Evolutionary conservation across 64 coral and sea anemone species (phyloP), one percentile per base, ranked within the genome.

Genomic region (Porites australiensis): DNA sequence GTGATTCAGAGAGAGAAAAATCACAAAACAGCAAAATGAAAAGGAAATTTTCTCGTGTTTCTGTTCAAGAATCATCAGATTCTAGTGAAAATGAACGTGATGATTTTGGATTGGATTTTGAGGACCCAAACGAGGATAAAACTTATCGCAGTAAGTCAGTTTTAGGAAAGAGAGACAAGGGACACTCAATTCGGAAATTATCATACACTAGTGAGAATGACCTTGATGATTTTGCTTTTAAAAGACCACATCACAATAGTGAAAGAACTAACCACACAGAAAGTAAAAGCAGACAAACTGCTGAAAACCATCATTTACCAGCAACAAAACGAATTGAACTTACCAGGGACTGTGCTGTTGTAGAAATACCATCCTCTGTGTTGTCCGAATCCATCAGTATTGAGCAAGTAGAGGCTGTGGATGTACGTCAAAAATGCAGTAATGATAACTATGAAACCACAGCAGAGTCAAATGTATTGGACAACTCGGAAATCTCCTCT

Each of bases 21-120:
- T 52, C 65, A 51, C 18, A 76, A 64, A 75, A 75, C 4, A 27
- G 44, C 20, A 46, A 50, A 79, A 77, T 45, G 27, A 83, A 81
- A 44, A 81, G 27, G 27, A 81, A 13, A 23, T 63, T 84, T 68
- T 84, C 81, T 68, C 61, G 43, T 43, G 47, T 84, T 84, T 84
- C 81, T 52, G 45, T 68, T 8, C 10, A 58, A 82, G 43, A 64
- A 16, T 16, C 61, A 65, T 68, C 62, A 50, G 81, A 84, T 68
- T 84, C 81, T 44, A 69, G 61, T 84, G 81, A 68, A 6, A 46
- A 68, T 50, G 81, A 84, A 69, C 68, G 81, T 13, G 18, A 84
- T 63, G 45, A 84, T 63, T 52, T 84, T 50, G 46, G 19, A 46
- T 69, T 60, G 51, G 5, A 59, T 21, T 43, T 19, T 19, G 52